Base-by-base conservation (phyloP, 2,888 invertebrate species). In the Drosophila subquinaria region DNA sequence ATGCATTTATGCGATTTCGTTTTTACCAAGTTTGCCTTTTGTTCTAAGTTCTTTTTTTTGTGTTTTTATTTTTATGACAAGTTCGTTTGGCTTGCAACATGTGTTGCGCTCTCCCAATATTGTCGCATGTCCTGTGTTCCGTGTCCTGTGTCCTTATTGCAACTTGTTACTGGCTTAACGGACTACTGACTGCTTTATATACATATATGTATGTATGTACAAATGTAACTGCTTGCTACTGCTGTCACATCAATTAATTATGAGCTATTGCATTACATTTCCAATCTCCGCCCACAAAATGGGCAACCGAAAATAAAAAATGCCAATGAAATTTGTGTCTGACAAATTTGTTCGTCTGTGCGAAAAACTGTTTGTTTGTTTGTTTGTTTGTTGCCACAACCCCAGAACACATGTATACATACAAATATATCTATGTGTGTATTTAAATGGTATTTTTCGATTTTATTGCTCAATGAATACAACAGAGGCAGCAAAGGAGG, bases 381-480 rank as follows among this genome's bases (percentile, higher is more conserved):
- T 48, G 60, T 64, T 66, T 55, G 62, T 55, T 65, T 48, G 62
- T 75, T 81, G 74, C 45, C 71, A 60, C 61, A 40, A 52, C 30
- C 40, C 50, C 47, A 71, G 64, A 69, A 61, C 68, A 69, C 70
- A 73, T 51, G 35, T 36, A 13, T 36, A 51, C 64, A 52, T 13
- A 40, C 2, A 64, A 8, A 60, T 53, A 45, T 38, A 62, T 33
- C 23, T 52, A 42, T 47, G 27, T 50, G 4, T 57, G 36, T 63
- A 51, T 52, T 30, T 52, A 20, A 38, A 59, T 50, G 72, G 59
- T 66, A 76, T 88, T 76, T 87, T 76, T 74, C 72, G 82, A 85
- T 84, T 89, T 89, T 82, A 89, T 88, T 85, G 86, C 81, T 68
- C 78, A 80, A 74, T 77, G 85, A 82, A 76, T 75, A 57, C 53